phyloP scores from a whole-genome alignment of 2,888 invertebrate species.

The Halocaridina rubra region DNA sequence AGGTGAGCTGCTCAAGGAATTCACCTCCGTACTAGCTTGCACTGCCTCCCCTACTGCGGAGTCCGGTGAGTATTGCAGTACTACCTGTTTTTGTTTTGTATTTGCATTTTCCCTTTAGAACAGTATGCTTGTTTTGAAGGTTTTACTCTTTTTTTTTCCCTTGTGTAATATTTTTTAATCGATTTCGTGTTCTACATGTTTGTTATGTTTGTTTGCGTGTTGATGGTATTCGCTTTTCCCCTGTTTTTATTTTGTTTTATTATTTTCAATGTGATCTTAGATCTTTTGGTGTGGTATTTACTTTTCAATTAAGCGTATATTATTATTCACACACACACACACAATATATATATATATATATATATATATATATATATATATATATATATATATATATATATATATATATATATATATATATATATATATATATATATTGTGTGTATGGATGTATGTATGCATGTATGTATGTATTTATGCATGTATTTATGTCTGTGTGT shows the following conservation, averaged over 20 bases:
- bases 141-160: background rate
- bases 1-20: conserved; percentile 35
- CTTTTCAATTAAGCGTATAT: no score
- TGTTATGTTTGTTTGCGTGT: background rate
- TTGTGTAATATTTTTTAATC: background rate
- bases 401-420: background rate
- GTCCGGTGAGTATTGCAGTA: conserved; percentile 5
- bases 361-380: background rate
- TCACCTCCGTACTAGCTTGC: background rate
- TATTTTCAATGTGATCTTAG: no score
- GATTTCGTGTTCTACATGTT: background rate
- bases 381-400: background rate
- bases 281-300: no score
- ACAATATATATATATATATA: background rate
- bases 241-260: background rate
- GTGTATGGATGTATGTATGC: background rate
- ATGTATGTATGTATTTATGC: background rate
- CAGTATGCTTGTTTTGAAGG: background rate
- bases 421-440: background rate
- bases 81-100: background rate
- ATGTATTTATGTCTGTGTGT: background rate
- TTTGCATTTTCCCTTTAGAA: background rate
- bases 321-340: background rate
- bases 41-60: conserved; percentile 1
- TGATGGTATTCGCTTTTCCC: background rate